Base-by-base conservation (phyloP, 2,888 invertebrate species). In the Perizoma flavofasciatum region DNA sequence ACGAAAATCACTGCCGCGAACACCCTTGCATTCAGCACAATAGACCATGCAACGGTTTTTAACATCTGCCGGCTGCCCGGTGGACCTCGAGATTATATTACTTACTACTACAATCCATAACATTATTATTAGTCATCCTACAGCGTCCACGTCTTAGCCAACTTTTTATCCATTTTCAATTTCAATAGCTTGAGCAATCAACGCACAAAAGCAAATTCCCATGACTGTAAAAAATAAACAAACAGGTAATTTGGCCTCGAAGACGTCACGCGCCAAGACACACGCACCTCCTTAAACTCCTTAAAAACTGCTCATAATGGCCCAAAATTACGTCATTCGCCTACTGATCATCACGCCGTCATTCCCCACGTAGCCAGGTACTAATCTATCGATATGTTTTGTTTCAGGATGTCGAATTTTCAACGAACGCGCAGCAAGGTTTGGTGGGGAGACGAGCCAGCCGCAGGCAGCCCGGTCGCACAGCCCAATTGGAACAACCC, bases 361-460 rank as follows among this genome's bases (percentile, higher is more conserved):
- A 78, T 77, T 89, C 91, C 89, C 84, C 89, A 90, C 88, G 87
- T 5, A 81, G 53, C 43, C 4, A 44, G 6, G 11, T 32, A 7
- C 74, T 83, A 79, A 85, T 56, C 11, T 67, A 69, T 68, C 72
- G 67, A 67, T 79, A 79, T 82, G 83, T 79, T 78, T 86, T 86
- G 77, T 83, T 82, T 68, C 86, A 91, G 90, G 83, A 95, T 95
- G 95, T 93, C 94, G 57, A 94, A 94, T 81, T 95, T 95, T 80
- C 94, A 94, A 87, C 90, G 95, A 72, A 93, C 93, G 67, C 93
- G 94, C 66, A 95, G 95, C 82, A 95, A 94, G 84, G 94, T 95
- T 8, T 95, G 94, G 94, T 95, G 94, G 94, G 93, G 93, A 59
- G 93, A 92, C 75, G 84, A 90, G 70, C 88, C 90, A 68, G 86